Evolutionary conservation across 2,888 invertebrate genomes (phyloP).

Genomic region (Uloborus plumipes): DNA sequence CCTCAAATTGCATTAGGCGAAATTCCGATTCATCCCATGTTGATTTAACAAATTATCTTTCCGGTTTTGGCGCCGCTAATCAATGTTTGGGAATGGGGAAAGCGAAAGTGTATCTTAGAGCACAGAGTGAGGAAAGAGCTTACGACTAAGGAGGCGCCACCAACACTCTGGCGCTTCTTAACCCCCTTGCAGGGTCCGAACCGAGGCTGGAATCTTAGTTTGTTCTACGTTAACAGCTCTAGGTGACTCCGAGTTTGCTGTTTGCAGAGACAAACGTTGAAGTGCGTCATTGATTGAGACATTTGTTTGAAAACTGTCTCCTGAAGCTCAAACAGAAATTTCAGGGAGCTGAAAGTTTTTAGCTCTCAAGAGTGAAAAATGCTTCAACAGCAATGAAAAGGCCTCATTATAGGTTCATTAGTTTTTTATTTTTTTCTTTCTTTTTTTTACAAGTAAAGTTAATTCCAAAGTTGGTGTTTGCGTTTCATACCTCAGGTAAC

Average conservation of each 20-base stretch:
- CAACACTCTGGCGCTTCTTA: conserved; percentile 19
- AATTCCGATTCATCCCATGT: conserved; percentile 62
- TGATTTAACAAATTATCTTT: conserved; percentile 62
- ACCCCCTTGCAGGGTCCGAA: neutral
- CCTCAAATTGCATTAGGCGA: conserved; percentile 59
- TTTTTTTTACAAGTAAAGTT: too few relatives aligned
- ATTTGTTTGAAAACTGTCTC: too few relatives aligned
- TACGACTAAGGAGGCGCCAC: conserved; percentile 24
- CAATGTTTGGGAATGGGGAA: conserved; percentile 23
- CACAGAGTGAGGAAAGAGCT: conserved; percentile 6
- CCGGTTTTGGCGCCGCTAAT: conserved; percentile 50
- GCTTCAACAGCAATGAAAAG: too few relatives aligned
- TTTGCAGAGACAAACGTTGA: neutral
- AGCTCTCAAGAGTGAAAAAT: too few relatives aligned
- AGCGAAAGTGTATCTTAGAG: conserved; percentile 29
- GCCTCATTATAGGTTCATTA: too few relatives aligned
- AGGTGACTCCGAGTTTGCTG: neutral
- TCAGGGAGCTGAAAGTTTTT: too few relatives aligned
- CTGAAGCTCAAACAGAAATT: too few relatives aligned
- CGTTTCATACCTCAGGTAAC: too few relatives aligned
- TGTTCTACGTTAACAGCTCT: neutral
- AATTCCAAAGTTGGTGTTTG: too few relatives aligned
- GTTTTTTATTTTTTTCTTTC: too few relatives aligned
- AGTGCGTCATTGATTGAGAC: neutral
- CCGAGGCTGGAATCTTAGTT: neutral